Percentiles rank a stretch among this genome's conserved stretches.
These are phyloP conservation scores for Cotesia glomerata DNA, from an alignment of 1,140 invertebrate species.

Conservation along the genomic window DNA sequence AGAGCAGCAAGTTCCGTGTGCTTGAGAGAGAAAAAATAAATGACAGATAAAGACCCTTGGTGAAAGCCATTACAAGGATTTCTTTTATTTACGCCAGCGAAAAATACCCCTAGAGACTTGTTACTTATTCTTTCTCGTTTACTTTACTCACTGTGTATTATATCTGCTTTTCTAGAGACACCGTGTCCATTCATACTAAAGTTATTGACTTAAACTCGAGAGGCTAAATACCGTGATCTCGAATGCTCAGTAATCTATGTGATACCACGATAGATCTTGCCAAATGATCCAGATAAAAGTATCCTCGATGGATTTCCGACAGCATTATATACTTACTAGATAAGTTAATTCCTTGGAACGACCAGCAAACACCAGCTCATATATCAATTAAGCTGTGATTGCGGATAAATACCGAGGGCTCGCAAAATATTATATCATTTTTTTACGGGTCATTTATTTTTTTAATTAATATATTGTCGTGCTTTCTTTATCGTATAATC, in stretches of 20 bases:
- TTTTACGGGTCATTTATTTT: background rate
- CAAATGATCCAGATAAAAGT: background rate
- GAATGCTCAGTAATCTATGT: conserved; percentile 3
- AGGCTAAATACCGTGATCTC: conserved; percentile 17
- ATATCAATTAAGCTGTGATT: conserved; percentile 58
- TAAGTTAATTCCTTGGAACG: conserved; percentile 32
- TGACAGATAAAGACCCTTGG: conserved; percentile 34
- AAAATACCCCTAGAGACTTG: conserved; percentile 41
- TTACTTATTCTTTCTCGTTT: conserved; percentile 10
- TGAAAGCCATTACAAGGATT: conserved; percentile 62
- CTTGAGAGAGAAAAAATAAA: conserved; percentile 31
- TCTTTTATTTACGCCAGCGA: conserved; percentile 62
- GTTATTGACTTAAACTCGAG: background rate
- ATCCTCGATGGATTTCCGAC: background rate
- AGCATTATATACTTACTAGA: conserved; percentile 26
- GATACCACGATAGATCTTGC: conserved; percentile 1
- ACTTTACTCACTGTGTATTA: background rate
- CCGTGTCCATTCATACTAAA: background rate
- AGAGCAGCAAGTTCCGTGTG: background rate
- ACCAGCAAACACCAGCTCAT: conserved; percentile 55
- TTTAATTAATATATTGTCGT: background rate
- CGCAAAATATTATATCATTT: background rate
- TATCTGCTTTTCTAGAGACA: background rate
- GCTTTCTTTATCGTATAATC: conserved; percentile 14
- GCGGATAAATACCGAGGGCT: conserved; percentile 23